phyloP scores from a whole-genome alignment of 2,888 invertebrate genomes.

The Prionchulus punctatus region DNA sequence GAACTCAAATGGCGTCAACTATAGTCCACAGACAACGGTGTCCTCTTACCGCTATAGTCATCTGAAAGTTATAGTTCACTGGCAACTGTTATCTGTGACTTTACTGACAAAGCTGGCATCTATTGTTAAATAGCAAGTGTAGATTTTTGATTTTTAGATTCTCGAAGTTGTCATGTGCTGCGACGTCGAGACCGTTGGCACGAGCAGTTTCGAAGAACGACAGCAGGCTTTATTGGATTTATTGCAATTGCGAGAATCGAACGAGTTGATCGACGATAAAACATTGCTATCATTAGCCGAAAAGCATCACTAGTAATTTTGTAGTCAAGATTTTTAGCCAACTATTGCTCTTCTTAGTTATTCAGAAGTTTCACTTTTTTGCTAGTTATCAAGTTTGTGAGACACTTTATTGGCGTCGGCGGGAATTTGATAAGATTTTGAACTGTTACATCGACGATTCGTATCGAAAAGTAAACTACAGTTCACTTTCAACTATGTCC shows the following conservation, averaged over 20 bases:
- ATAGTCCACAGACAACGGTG: no score
- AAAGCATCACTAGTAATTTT: constrained; percentile 46
- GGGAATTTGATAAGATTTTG: constrained; percentile 49
- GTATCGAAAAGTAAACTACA: constrained; percentile 38
- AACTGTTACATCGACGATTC: constrained; percentile 51
- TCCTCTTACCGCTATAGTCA: no score
- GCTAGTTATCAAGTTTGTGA: constrained; percentile 53
- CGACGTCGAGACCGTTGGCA: not conserved
- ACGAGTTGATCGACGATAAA: constrained; percentile 45
- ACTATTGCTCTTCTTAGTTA: no score
- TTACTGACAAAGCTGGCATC: not conserved
- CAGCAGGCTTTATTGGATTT: constrained; percentile 57
- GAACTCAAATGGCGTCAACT: no score
- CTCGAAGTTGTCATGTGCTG: constrained; percentile 7
- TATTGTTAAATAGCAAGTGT: not conserved
- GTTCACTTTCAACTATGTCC: not conserved
- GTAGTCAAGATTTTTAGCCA: not conserved
- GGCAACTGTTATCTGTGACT: not conserved
- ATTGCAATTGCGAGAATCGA: constrained; percentile 44
- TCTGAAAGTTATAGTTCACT: no score
- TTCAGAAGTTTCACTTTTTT: no score
- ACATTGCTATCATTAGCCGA: constrained; percentile 47
- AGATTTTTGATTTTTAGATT: constrained; percentile 2
- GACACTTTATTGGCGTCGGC: constrained; percentile 47
- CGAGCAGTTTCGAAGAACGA: constrained; percentile 43